Conservation (phyloP, 1,140 invertebrate species). For the Conopomorpha cramerella region DNA sequence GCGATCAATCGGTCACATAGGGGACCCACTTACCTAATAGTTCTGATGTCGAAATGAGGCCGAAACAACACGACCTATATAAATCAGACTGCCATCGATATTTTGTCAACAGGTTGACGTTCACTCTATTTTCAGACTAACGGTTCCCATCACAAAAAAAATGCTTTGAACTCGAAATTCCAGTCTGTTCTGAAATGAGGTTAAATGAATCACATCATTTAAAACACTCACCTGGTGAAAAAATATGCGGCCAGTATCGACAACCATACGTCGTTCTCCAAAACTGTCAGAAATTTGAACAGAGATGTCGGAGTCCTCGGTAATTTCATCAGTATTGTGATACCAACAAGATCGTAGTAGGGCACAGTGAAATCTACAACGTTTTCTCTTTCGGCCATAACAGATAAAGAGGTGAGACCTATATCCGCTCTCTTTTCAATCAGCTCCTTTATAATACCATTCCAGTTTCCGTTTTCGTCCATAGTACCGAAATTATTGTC, state of each 20-base stretch:
- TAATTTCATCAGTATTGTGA: slow-evolving; percentile 89
- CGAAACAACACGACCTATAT: no score
- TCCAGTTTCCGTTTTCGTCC: slow-evolving; percentile 86
- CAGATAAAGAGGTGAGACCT: slow-evolving; percentile 83
- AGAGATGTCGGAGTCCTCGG: slow-evolving; percentile 81
- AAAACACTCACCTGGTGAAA: slow-evolving; percentile 82
- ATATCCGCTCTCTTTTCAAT: slow-evolving; percentile 91
- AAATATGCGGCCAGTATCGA: slow-evolving; percentile 95
- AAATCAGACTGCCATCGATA: no score
- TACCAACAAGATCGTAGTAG: slow-evolving; percentile 93
- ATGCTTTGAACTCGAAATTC: no score
- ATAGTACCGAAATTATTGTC: slow-evolving; percentile 85
- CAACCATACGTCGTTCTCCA: slow-evolving; percentile 95
- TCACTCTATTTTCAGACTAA: no score
- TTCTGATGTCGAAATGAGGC: no score
- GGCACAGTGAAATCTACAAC: slow-evolving; percentile 95
- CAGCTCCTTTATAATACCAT: slow-evolving; percentile 89
- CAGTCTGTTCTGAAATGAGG: no score
- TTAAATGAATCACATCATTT: no score
- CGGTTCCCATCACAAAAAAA: no score
- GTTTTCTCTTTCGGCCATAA: slow-evolving; percentile 93
- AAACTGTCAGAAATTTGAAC: slow-evolving; percentile 95
- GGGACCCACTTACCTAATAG: no score
- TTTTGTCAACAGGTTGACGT: no score
- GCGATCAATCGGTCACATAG: no score